Conservation (phyloP, 2,888 invertebrate genomes). For the Drosophila anomalata region DNA sequence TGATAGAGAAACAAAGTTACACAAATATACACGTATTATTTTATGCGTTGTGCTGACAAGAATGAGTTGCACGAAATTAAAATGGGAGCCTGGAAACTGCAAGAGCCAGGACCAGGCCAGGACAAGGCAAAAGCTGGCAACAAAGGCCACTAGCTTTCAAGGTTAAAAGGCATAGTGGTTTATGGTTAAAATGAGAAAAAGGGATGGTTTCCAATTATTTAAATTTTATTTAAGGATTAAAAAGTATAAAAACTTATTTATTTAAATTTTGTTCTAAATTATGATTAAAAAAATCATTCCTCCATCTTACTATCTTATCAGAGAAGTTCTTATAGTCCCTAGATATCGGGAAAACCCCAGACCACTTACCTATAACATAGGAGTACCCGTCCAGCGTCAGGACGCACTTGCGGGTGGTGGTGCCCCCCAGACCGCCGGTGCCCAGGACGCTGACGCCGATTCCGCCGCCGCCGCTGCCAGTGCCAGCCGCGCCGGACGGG, state of each 20-base stretch:
- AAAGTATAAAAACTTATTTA: too few species aligned
- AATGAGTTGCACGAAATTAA: conserved; percentile 32
- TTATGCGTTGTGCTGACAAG: conserved; percentile 41
- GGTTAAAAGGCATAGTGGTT: conserved; percentile 25
- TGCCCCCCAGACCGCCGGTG: conserved; percentile 78
- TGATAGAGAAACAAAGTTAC: conserved; percentile 64
- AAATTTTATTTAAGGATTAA: too few species aligned
- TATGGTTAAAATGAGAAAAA: too few species aligned
- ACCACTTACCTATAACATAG: conserved; percentile 92
- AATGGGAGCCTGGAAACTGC: conserved; percentile 20
- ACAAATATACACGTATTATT: conserved; percentile 46
- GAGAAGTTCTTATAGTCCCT: background rate
- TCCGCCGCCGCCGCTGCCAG: conserved; percentile 76
- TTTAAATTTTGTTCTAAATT: too few species aligned
- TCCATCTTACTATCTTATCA: too few species aligned
- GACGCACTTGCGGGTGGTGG: conserved; percentile 90
- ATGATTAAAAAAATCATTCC: too few species aligned
- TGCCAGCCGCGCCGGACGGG: conserved; percentile 77
- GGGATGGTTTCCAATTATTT: too few species aligned
- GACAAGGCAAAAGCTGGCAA: conserved; percentile 12
- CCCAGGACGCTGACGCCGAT: conserved; percentile 67
- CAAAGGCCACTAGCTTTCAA: conserved; percentile 40
- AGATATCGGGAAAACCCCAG: background rate
- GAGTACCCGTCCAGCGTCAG: conserved; percentile 93
- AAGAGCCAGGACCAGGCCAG: background rate